Base-by-base conservation (phyloP, 2,113 vertebrate genomes). In the Hemibagrus wyckioides region DNA sequence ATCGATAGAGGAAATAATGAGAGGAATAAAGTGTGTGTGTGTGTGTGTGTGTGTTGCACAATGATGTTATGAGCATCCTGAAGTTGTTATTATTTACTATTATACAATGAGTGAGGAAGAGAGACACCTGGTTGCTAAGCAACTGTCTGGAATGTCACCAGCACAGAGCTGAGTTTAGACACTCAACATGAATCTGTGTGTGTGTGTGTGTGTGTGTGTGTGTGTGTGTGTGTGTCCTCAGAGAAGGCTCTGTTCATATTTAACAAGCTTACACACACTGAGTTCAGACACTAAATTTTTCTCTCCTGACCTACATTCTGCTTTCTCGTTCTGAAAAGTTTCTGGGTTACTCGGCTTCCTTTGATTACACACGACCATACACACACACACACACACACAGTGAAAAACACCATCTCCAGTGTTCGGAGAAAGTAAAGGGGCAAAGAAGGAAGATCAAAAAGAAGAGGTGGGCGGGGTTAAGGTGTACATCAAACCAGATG, bases 191-290 rank as follows among this genome's bases (percentile, higher is more conserved):
- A 67, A 30, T 33, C n/a, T 57, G 56, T 2, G 21, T 79, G 48
- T 79, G 75, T 79, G 75, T 79, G 41, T 77, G 44, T 75, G 50
- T 36, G 30, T 85, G 69, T 59, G 33, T 75, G 48, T 73, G 50
- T 75, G 83, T 76, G 84, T 85, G 83, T 76, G 69, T 76, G 52
- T 59, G 52, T 44, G 54, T 76, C 30, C 56, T 30, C 63, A 36
- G 36, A 63, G 41, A n/a, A 54, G n/a, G 13, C 4, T 57, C 48
- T 73, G 9, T 56, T 57, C 48, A 56, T 80, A 80, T 41, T 56
- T 36, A 80, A 80, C n/a, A 56, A 80, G 77, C 41, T 61, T 30
- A 76, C 69, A 48, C 67, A 75, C 84, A 77, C 84, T 77, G 30
- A 54, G 17, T 57, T 39, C 63, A 80, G 48, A 71, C 52, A 80